Conservation (phyloP, 2,888 invertebrate genomes). For the Cheilosia variabilis region DNA sequence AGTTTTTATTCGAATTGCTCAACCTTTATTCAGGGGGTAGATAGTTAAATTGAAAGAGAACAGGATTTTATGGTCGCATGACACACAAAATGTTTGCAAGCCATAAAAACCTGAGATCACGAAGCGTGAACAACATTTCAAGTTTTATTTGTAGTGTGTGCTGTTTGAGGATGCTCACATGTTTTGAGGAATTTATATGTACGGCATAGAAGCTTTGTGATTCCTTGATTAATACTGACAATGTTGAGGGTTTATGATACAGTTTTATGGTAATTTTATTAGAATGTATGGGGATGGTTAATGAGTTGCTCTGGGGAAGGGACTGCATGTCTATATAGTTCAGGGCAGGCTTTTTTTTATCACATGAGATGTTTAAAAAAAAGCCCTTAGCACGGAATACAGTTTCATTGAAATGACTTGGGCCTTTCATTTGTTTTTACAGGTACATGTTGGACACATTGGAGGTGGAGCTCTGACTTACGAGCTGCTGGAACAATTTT, state of each 20-base stretch:
- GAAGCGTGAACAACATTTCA: slow-evolving; percentile 27
- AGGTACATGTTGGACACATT: too few species aligned
- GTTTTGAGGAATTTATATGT: neutral
- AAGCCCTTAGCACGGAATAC: neutral
- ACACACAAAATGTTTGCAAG: slow-evolving; percentile 32
- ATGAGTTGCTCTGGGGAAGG: neutral
- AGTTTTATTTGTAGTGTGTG: neutral
- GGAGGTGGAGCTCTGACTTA: too few species aligned
- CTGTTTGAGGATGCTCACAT: neutral
- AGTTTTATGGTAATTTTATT: neutral
- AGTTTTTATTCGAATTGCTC: slow-evolving; percentile 26
- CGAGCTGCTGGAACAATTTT: too few species aligned
- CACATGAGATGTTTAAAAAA: neutral
- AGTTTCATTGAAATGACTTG: too few species aligned
- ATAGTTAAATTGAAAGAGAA: slow-evolving; percentile 25
- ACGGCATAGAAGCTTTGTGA: neutral
- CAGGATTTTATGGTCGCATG: slow-evolving; percentile 26
- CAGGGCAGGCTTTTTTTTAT: neutral
- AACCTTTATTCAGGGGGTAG: slow-evolving; percentile 19
- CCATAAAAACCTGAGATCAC: slow-evolving; percentile 26
- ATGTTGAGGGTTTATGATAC: neutral
- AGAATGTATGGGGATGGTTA: neutral
- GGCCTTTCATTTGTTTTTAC: too few species aligned
- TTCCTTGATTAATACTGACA: neutral
- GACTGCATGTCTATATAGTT: neutral